phyloP scores from a whole-genome alignment of 2,888 invertebrate genomes.

The Orchesellides sinensis region DNA sequence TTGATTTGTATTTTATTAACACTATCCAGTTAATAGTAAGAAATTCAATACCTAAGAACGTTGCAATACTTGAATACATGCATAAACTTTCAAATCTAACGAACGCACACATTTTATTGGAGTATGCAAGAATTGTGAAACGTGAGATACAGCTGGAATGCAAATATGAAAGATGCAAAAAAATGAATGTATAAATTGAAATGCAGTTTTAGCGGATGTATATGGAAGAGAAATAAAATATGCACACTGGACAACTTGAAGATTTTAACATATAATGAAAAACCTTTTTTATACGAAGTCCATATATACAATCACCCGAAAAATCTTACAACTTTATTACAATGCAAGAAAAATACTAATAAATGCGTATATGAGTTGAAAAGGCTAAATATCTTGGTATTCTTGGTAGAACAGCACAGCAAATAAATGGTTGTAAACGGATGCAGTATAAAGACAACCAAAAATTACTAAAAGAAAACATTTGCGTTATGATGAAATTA shows the following conservation, averaged over 20 bases:
- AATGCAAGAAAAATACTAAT: conserved; percentile 55
- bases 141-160: too few species aligned
- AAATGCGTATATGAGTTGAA: conserved; percentile 56
- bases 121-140: too few species aligned
- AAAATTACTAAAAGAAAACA: conserved; percentile 48
- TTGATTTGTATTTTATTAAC: too few species aligned
- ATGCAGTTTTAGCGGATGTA: neutral
- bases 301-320: conserved; percentile 59
- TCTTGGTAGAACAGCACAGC: conserved; percentile 57
- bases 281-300: conserved; percentile 44
- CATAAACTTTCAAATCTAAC: too few species aligned
- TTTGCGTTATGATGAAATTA: conserved; percentile 68
- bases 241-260: neutral
- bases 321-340: conserved; percentile 61
- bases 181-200: too few species aligned
- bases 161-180: too few species aligned
- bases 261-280: conserved; percentile 36
- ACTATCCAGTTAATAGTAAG: too few species aligned
- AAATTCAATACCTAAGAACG: too few species aligned
- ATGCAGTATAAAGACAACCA: conserved; percentile 49
- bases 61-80: too few species aligned
- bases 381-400: conserved; percentile 52
- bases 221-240: neutral
- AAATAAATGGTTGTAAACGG: conserved; percentile 49
- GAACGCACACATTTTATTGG: too few species aligned